Conservation (phyloP, 2,888 invertebrate genomes). For the Ptilodon capucinus region DNA sequence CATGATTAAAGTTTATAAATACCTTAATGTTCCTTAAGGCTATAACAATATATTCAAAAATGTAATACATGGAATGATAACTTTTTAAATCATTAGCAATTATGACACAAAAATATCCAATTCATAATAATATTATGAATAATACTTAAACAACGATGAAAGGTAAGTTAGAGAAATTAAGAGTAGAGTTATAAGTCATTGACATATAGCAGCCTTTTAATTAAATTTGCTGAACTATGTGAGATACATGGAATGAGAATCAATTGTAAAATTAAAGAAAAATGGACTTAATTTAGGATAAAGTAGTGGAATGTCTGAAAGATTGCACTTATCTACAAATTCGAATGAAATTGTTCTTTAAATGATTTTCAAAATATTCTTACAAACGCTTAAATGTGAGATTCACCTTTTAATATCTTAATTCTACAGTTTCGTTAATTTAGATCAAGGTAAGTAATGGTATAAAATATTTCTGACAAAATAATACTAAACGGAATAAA, state of each 20-base stretch:
- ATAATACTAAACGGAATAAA: neutral
- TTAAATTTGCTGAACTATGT: too few species aligned
- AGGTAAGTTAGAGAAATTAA: too few species aligned
- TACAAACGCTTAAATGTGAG: neutral
- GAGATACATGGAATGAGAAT: neutral
- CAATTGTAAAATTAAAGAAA: too few species aligned
- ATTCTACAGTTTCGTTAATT: neutral
- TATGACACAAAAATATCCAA: too few species aligned
- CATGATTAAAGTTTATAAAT: neutral
- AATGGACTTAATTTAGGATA: too few species aligned
- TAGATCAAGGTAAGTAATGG: neutral
- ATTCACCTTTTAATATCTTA: neutral
- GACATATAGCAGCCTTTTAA: too few species aligned
- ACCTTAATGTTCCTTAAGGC: neutral
- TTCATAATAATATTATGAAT: too few species aligned
- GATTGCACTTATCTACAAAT: neutral
- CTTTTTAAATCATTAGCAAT: too few species aligned
- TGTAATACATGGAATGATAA: neutral
- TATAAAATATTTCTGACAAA: neutral
- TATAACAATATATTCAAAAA: neutral
- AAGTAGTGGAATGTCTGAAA: neutral
- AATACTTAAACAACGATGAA: too few species aligned
- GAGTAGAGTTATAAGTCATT: too few species aligned
- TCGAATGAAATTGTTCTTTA: neutral
- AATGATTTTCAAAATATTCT: neutral